Base-by-base conservation (phyloP, 2,113 vertebrate genomes). In the Oxyura jamaicensis region DNA sequence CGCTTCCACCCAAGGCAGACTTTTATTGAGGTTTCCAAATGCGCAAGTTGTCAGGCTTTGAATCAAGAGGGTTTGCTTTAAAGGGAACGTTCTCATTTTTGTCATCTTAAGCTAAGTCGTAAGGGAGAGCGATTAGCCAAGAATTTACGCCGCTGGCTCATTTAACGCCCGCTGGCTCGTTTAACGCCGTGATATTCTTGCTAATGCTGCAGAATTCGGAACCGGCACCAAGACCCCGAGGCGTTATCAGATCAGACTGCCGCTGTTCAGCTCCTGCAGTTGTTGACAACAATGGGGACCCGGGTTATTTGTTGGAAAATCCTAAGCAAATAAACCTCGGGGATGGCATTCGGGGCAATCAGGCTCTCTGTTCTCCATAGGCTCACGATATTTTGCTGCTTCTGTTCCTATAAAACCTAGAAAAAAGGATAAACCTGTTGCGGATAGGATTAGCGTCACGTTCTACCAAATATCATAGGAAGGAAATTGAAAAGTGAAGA, bases 171-270 rank as follows among this genome's bases (percentile, higher is more conserved):
- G 19, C 28, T n/a, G 29, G 48, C 59, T 90, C 19, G 62, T 75
- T 94, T 78, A 58, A 60, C 8, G 48, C 55, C 10, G 52, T 3
- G 55, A 2, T 1, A 56, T 71, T 96, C 84, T 63, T 50, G 83
- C 68, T 87, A 87, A 78, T 41, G 72, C 72, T 58, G 90, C 88
- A 93, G 94, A 86, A 83, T 89, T 89, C 88, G 88, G 81, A 82
- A 22, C 2, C 2, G 6, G 59, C 52, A 46, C 41, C 58, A 60
- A 93, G 77, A 21, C 26, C 79, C 80, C 52, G 60, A 39, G 55
- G 82, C 35, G 4, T 90, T 44, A 79, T 18, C 80, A 1, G 0
- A 93, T 85, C 85, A 93, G 75, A 36, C 50, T 2, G 23, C 36
- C 4, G 26, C 60, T 80, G 65, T 79, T 42, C 66, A 42, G 77